Evolutionary conservation across 35 echinoderm and acorn worm species (phyloP).

Genomic region (Acanthaster planci): DNA sequence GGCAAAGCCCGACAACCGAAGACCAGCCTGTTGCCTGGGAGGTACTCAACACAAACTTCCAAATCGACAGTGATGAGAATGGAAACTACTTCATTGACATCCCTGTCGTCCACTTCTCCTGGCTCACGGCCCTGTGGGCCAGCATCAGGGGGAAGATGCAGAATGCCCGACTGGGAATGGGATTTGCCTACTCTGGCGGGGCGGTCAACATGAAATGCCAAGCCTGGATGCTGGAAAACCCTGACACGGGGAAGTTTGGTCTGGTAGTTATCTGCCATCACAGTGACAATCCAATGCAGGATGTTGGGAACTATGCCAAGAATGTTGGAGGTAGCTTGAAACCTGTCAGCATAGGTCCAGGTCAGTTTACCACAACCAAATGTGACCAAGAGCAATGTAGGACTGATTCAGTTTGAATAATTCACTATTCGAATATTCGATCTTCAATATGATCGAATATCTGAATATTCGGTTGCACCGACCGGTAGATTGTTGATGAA

Average conservation of each 20-base stretch:
- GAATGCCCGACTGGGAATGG: constrained; percentile 43
- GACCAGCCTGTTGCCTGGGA: constrained; percentile 72
- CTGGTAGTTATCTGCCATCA: constrained; percentile 85
- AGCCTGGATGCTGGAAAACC: constrained; percentile 89
- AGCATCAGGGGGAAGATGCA: constrained; percentile 62
- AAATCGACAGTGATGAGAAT: constrained; percentile 54
- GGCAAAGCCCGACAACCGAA: constrained; percentile 83
- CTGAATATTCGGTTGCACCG: too few species aligned
- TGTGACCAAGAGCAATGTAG: too few species aligned
- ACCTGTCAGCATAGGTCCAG: constrained; percentile 81
- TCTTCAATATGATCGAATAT: too few species aligned
- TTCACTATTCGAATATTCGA: too few species aligned
- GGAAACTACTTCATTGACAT: constrained; percentile 64
- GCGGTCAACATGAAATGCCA: constrained; percentile 89
- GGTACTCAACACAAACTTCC: constrained; percentile 41
- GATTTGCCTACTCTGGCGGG: constrained; percentile 62
- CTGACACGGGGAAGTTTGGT: constrained; percentile 88
- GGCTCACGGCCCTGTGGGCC: constrained; percentile 74
- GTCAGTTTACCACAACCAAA: constrained; percentile 30
- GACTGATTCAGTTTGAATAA: too few species aligned
- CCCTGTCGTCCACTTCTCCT: constrained; percentile 77
- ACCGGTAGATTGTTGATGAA: too few species aligned
- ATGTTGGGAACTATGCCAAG: constrained; percentile 88
- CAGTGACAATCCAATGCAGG: constrained; percentile 80
- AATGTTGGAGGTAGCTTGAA: constrained; percentile 93